These are phyloP conservation scores for Trypoxylon attenuatum DNA, from an alignment of 2,888 invertebrate genomes.

Conservation along the genomic window DNA sequence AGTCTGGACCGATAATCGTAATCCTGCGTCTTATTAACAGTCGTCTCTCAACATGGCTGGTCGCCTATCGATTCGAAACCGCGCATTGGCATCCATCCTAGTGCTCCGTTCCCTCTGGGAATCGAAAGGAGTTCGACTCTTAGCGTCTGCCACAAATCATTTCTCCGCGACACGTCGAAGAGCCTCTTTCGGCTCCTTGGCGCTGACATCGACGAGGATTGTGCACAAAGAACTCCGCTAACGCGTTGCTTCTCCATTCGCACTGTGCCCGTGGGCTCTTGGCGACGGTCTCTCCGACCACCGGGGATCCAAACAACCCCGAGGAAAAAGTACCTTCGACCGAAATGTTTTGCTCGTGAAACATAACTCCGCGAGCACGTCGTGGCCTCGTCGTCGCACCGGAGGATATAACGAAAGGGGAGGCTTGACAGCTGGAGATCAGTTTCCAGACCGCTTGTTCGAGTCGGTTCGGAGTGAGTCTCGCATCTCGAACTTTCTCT, in stretches of 20 bases:
- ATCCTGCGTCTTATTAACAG: slow-evolving; percentile 12
- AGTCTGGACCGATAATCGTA: not conserved
- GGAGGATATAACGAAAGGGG: slow-evolving; percentile 3
- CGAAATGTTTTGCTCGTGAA: slow-evolving; percentile 56
- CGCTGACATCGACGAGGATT: slow-evolving; percentile 33
- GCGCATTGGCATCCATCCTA: no score
- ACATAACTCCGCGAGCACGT: slow-evolving; percentile 48
- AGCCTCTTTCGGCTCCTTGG: slow-evolving; percentile 1
- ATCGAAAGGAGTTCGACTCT: slow-evolving; percentile 31
- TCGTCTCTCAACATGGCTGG: slow-evolving; percentile 4
- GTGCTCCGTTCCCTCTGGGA: no score
- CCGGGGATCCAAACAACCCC: slow-evolving; percentile 21
- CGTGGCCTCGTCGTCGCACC: slow-evolving; percentile 10
- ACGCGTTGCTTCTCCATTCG: slow-evolving; percentile 18
- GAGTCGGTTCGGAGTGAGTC: slow-evolving; percentile 21
- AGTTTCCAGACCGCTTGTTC: slow-evolving; percentile 30
- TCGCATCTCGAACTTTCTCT: slow-evolving; percentile 27
- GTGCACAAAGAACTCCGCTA: slow-evolving; percentile 28
- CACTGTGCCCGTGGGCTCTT: not conserved
- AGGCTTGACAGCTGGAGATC: slow-evolving; percentile 42
- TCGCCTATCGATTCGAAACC: slow-evolving; percentile 35
- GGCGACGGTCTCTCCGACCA: no score
- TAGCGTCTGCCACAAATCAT: slow-evolving; percentile 46
- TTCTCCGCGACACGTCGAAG: slow-evolving; percentile 29
- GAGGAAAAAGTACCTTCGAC: slow-evolving; percentile 49